phyloP scores from a whole-genome alignment of 2,113 vertebrate species.

The Maccullochella peelii region DNA sequence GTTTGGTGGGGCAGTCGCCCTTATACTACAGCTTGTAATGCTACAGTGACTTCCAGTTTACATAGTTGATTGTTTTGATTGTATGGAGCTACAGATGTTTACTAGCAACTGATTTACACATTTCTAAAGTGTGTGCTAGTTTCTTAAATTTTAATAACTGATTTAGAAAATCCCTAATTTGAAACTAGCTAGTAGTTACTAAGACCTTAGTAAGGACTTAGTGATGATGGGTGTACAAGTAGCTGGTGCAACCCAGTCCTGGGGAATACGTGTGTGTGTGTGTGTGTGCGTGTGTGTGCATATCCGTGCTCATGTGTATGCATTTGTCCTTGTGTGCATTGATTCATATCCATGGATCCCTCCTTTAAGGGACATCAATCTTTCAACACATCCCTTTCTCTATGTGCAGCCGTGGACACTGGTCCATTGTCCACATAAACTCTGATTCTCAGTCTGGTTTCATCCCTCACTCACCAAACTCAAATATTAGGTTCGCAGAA shows the following conservation, averaged over 20 bases:
- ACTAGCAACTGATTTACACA: background rate
- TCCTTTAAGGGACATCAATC: background rate
- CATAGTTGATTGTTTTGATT: background rate
- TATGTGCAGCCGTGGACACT: conserved; percentile 20
- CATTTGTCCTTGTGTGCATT: background rate
- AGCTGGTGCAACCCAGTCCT: background rate
- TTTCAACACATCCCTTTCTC: conserved; percentile 13
- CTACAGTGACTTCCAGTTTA: background rate
- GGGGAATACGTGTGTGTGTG: background rate
- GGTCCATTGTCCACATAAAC: conserved; percentile 46
- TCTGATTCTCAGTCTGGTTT: conserved; percentile 31
- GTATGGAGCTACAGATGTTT: background rate
- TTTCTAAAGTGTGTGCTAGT: background rate
- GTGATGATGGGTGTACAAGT: background rate
- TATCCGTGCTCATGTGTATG: no score
- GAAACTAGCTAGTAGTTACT: background rate
- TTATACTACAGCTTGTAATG: background rate
- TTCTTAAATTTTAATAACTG: background rate
- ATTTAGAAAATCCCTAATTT: background rate
- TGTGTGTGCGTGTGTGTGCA: background rate
- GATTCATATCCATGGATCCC: conserved; percentile 4
- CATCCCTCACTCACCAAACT: conserved; percentile 48
- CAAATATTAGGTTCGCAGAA: conserved; percentile 41
- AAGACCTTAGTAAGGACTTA: background rate
- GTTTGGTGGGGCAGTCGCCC: no score